These are phyloP conservation scores for Rallus crepitans DNA, from an alignment of 2,797 vertebrate species.

Conservation along the genomic window DNA sequence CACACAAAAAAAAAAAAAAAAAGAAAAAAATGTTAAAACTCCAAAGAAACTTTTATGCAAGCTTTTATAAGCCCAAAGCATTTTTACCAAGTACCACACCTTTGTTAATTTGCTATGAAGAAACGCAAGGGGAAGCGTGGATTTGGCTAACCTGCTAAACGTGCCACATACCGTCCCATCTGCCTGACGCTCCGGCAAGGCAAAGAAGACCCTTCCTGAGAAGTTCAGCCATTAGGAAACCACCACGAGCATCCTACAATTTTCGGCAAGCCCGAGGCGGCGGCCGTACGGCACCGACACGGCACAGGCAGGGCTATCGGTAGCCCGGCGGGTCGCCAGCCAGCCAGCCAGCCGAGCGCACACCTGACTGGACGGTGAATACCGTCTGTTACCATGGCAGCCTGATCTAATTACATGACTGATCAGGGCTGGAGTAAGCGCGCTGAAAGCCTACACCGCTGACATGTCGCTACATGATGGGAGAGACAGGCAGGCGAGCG, in stretches of 20 bases:
- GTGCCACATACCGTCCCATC: constrained; percentile 25
- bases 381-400: constrained; percentile 86
- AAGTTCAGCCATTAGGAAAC: constrained; percentile 33
- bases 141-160: constrained; percentile 42
- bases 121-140: constrained; percentile 25
- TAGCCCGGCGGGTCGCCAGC: background rate
- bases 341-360: constrained; percentile 33
- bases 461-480: constrained; percentile 76
- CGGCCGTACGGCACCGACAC: background rate
- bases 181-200: background rate
- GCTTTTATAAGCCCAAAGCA: constrained; percentile 26
- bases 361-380: constrained; percentile 82
- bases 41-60: constrained; percentile 56
- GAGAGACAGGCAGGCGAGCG: constrained; percentile 27
- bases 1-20: background rate
- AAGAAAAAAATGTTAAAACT: background rate
- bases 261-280: constrained; percentile 23
- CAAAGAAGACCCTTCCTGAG: constrained; percentile 25
- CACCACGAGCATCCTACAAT: background rate
- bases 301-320: background rate
- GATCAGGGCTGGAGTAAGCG: constrained; percentile 79
- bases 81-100: constrained; percentile 62
- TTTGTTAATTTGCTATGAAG: constrained; percentile 67
- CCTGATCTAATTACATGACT: constrained; percentile 85
- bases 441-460: constrained; percentile 74